These are phyloP conservation scores for Macrosiphum euphorbiae DNA, from an alignment of 2,888 invertebrate species.

Conservation along the genomic window DNA sequence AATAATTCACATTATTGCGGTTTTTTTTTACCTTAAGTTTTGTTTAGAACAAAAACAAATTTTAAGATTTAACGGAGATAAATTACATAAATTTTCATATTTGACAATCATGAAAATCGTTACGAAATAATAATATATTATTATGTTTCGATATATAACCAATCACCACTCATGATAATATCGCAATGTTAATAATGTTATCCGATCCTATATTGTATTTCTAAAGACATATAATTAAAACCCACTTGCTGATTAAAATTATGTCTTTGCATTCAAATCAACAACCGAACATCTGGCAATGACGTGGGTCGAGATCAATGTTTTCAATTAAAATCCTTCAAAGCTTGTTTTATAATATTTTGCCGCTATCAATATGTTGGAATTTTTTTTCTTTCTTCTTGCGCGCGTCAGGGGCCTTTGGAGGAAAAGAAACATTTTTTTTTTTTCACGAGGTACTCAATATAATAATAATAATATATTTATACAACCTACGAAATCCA, in stretches of 20 bases:
- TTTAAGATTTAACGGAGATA: neutral
- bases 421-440: constrained; percentile 32
- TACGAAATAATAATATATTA: neutral
- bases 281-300: constrained; percentile 37
- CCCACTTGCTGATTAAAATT: constrained; percentile 15
- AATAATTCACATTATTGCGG: neutral
- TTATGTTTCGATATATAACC: neutral
- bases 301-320: constrained; percentile 45
- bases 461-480: neutral
- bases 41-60: neutral
- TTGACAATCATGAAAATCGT: neutral
- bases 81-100: neutral
- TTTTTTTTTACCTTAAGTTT: neutral
- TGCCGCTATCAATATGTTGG: constrained; percentile 31
- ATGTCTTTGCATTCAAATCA: constrained; percentile 29
- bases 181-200: neutral
- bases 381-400: neutral
- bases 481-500: constrained; percentile 2
- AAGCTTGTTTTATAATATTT: neutral
- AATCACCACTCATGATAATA: neutral
- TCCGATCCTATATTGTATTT: neutral
- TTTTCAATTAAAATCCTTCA: constrained; percentile 51
- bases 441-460: neutral
- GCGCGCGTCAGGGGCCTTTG: neutral
- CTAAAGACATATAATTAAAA: constrained; percentile 30